Base-by-base conservation (phyloP, 2,113 vertebrate species). In the Alouatta palliata region DNA sequence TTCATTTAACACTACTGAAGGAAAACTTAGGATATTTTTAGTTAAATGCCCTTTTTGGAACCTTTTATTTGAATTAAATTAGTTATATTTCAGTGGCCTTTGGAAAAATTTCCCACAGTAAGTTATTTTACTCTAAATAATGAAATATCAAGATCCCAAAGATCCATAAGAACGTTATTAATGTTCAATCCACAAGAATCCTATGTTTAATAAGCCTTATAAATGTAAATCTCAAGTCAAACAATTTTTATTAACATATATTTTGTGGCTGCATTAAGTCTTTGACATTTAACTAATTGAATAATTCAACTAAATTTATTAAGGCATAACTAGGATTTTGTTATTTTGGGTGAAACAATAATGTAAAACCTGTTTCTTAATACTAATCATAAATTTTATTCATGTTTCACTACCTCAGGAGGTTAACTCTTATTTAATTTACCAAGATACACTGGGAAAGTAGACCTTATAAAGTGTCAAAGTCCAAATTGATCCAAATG, bases 381-480 rank as follows among this genome's bases (percentile, higher is more conserved):
- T 94, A 68, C 27, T 93, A 79, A 93, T 88, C 20, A 76, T 73
- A 95, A 14, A 94, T 96, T 96, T 84, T 91, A 73, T 79, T 85
- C 70, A 58, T 87, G 61, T 43, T 3, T 94, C 16, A 82, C 40
- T 88, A 73, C 12, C 82, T 96, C 11, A 30, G 66, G 54, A 54
- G 10, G 9, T 81, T 91, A 43, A 32, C 30, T 76, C n/a, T 81
- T 64, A 43, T 6, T 71, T 71, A 56, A 70, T 52, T 91, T 83
- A 35, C 25, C 76, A 76, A 64, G 43, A 43, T 89, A 66, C n/a
- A 82, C 30, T 80, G 37, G 2, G 23, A 71, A 88, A 88, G 37
- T 91, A 92, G 13, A 64, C 71, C 54, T 92, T 94, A 35, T 21
- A 54, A 45, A 93, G 45, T 83, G 30, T 93, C 16, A 14, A 23